Conservation (phyloP, 1,140 invertebrate species). For the Lordiphosa stackelbergi region DNA sequence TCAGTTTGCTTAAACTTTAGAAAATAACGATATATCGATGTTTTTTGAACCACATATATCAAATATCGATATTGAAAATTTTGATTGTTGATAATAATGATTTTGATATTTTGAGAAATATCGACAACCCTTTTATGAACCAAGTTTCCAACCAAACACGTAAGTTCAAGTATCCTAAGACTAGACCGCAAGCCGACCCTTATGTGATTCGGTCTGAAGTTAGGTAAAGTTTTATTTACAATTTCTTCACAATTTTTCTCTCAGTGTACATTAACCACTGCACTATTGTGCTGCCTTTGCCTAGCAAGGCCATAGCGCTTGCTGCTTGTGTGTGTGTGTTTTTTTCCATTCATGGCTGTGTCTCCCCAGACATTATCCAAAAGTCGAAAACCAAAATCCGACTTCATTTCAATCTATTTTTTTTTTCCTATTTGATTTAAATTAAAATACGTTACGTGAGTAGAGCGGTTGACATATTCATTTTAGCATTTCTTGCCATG, state of each 20-base stretch:
- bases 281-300: constrained; percentile 15
- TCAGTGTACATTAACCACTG: constrained; percentile 14
- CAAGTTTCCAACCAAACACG: no score
- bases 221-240: no score
- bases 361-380: constrained; percentile 17
- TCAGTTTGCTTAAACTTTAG: no score
- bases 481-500: constrained; percentile 33
- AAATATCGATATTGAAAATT: no score
- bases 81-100: no score
- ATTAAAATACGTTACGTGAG: constrained; percentile 74
- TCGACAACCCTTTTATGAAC: no score
- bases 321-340: constrained; percentile 7
- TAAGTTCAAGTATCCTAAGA: no score
- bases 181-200: no score
- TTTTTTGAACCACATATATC: no score
- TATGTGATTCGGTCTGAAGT: no score
- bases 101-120: no score
- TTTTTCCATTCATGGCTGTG: neutral
- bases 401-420: constrained; percentile 61
- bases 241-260: neutral
- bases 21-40: no score
- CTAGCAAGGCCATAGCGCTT: constrained; percentile 21
- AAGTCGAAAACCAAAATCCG: constrained; percentile 6
- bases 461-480: constrained; percentile 60
- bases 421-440: constrained; percentile 53